Evolutionary conservation across 2,888 invertebrate genomes (phyloP).

Genomic region (Coenonympha arcania): DNA sequence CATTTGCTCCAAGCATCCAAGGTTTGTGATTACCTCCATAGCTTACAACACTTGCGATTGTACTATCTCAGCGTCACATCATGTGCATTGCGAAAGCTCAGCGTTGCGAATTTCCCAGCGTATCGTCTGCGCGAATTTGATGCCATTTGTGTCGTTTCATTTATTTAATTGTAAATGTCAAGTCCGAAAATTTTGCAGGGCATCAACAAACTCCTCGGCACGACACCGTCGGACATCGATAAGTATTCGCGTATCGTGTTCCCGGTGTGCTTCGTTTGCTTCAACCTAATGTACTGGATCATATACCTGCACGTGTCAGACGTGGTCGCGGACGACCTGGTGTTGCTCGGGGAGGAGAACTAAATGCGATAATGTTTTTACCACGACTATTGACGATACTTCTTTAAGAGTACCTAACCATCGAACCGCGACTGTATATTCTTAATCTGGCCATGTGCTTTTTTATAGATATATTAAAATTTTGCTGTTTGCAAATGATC

Average conservation of each 20-base stretch:
- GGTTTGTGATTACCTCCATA: conserved; percentile 41
- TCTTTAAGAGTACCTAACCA: conserved; percentile 10
- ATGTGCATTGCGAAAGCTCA: conserved; percentile 1
- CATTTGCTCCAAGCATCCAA: conserved; percentile 73
- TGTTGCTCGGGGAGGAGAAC: conserved; percentile 78
- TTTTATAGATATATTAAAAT: conserved; percentile 27
- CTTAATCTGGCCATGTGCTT: conserved; percentile 27
- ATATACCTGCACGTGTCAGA: conserved; percentile 96
- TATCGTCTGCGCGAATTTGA: conserved; percentile 9
- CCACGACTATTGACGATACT: neutral
- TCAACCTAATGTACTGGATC: conserved; percentile 99
- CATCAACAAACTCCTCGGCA: conserved; percentile 91
- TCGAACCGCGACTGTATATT: conserved; percentile 15
- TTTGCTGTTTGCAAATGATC: conserved; percentile 25
- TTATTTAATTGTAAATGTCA: conserved; percentile 34
- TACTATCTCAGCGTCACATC: neutral
- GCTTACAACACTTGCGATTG: too few relatives aligned
- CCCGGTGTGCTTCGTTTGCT: conserved; percentile 98
- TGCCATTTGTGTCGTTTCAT: neutral
- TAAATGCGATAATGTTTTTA: conserved; percentile 28
- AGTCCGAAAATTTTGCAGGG: conserved; percentile 70
- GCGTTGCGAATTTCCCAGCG: conserved; percentile 23
- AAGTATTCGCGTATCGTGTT: conserved; percentile 99
- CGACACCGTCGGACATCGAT: conserved; percentile 98
- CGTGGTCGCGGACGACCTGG: conserved; percentile 93